Base-by-base conservation (phyloP, 2,888 invertebrate genomes). In the Anaspis maculata region DNA sequence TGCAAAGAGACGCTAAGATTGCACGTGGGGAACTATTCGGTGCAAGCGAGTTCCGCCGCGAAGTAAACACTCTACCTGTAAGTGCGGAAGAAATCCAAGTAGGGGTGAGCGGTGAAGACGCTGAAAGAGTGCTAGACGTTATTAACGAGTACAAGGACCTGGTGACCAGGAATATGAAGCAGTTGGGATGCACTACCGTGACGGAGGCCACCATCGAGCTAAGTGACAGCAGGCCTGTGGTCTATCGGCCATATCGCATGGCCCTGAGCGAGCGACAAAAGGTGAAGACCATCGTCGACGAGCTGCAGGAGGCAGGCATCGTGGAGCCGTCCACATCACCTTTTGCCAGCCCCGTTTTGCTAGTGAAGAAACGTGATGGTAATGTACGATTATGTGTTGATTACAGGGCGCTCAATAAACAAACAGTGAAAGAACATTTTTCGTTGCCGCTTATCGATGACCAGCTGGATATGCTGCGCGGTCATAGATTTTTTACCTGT, bases 331-430 rank as follows among this genome's bases (percentile, higher is more conserved):
- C 33, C n/a, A 13, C 26, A n/a, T 33, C 37, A 10, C 27, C 40
- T 2, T 40, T 30, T 16, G 23, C 33, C 2, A 38, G 40, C 13
- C 40, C 40, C 4, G 29, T 38, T 7, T 13, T 40, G 2, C 14
- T 37, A n/a, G 37, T 40, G 16, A 32, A 29, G 15, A 40, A 40
- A 24, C 37, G 37, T 10, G 30, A 9, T 2, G 35, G 35, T 4
- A 35, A 36, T n/a, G 21, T 29, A 1, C 9, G 32, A 13, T 24
- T 37, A 25, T 37, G 37, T 13, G 30, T 37, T 2, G 29, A 37
- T 14, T 38, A 34, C 13, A 13, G 38, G 5, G 26, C 29, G n/a
- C 10, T 37, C 15, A 37, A 37, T 16, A 30, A 21, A 7, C 28
- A 37, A 15, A 37, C 37, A 2, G 15, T 37, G 10, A 37, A 37